Evolutionary conservation across 2,888 invertebrate genomes (phyloP).

Genomic region (Xestia sexstrigata): DNA sequence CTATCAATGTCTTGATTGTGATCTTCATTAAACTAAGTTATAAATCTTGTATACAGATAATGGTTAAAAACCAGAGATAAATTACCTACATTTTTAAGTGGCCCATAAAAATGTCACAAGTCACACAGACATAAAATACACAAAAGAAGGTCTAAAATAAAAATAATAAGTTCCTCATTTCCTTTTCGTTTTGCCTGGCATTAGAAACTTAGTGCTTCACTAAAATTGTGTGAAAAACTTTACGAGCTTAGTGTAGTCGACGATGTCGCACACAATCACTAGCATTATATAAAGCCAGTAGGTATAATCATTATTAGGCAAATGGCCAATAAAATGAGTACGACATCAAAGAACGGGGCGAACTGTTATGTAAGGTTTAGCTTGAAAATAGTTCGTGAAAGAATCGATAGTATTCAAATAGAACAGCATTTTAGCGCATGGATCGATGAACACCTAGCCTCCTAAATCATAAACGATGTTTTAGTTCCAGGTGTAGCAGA

Average conservation of each 20-base stretch:
- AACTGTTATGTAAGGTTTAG: slow-evolving; percentile 43
- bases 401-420: slow-evolving; percentile 41
- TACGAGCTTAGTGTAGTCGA: slow-evolving; percentile 15
- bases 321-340: slow-evolving; percentile 58
- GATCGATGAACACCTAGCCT: not conserved
- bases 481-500: not conserved
- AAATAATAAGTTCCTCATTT: slow-evolving; percentile 14
- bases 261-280: slow-evolving; percentile 56
- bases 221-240: slow-evolving; percentile 51
- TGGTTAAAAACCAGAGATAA: slow-evolving; percentile 10
- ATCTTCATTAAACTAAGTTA: slow-evolving; percentile 18
- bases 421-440: slow-evolving; percentile 13
- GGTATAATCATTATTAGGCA: slow-evolving; percentile 60
- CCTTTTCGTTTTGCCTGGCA: not conserved
- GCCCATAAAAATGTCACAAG: slow-evolving; percentile 8
- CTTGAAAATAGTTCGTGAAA: slow-evolving; percentile 47
- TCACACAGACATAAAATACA: slow-evolving; percentile 4
- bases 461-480: not conserved
- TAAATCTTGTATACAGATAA: slow-evolving; percentile 32
- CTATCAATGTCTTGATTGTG: slow-evolving; percentile 32
- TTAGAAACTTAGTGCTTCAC: slow-evolving; percentile 27
- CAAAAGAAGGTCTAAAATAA: not conserved
- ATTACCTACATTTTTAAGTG: slow-evolving; percentile 2
- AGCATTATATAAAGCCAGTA: slow-evolving; percentile 48
- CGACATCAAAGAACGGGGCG: slow-evolving; percentile 32